Evolutionary conservation across 2,888 invertebrate genomes (phyloP), one percentile per base, ranked within the genome.

Genomic region (Strigamia crassipes): DNA sequence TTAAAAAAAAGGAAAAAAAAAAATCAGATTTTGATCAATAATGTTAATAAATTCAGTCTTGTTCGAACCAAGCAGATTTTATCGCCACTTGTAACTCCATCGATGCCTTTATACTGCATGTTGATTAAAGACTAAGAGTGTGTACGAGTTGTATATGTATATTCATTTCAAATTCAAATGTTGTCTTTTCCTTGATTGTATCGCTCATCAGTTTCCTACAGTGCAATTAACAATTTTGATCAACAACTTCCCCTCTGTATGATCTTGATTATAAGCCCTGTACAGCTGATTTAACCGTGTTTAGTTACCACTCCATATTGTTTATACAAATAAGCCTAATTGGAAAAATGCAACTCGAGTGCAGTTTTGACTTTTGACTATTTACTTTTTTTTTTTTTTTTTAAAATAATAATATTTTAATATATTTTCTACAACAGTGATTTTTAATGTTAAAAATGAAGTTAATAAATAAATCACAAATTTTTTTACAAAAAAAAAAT

Each of bases 171-270:
- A 66, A 66, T 66, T 66, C 61, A 66, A 66, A 66, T 66, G 21
- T 66, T 66, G 61, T 66, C 61, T 66, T 66, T 66, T 66, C 61
- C 61, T 66, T 66, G 61, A 66, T 66, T 5, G 23, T 66, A 66
- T 66, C 61, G 23, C 21, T 23, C 21, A 66, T 23, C 61, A 66
- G 23, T 66, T 66, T 66, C 61, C 61, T 66, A 66, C 61, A 23
- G 21, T 66, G 61, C 61, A 66, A 66, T 66, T 66, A 66, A 66
- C 61, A 66, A 66, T 66, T 66, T 66, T 66, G 61, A 66, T 66
- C 61, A 66, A 46, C 46, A 46, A 46, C 46, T 46, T 46, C 46
- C 46, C 46, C 46, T 46, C 46, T 46, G 46, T 15, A n/a, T 46
- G 46, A 46, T 46, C 46, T 46, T 46, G 46, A 46, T 46, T 46